These are phyloP conservation scores for Hoplodrina blanda DNA, from an alignment of 2,888 invertebrate genomes.

Conservation along the genomic window DNA sequence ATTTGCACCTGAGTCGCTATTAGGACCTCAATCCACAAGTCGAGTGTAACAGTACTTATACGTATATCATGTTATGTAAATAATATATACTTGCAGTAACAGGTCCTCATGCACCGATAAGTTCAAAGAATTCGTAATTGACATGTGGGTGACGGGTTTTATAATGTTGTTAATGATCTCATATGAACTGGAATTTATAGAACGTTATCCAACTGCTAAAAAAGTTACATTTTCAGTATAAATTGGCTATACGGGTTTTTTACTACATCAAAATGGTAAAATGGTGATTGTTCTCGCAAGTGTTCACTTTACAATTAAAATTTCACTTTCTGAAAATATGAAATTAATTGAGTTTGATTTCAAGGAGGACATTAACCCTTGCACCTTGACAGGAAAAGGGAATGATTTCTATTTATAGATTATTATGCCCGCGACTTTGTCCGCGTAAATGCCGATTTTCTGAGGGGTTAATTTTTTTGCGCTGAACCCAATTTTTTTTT, in stretches of 20 bases:
- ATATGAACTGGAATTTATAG: constrained; percentile 33
- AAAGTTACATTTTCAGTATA: constrained; percentile 2
- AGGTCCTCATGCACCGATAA: constrained; percentile 63
- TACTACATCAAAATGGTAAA: constrained; percentile 6
- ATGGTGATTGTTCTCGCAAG: constrained; percentile 11
- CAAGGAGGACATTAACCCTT: not conserved
- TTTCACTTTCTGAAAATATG: not conserved
- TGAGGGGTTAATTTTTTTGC: too few species aligned
- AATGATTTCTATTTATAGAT: constrained; percentile 1
- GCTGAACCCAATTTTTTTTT: too few species aligned
- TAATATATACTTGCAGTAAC: constrained; percentile 29
- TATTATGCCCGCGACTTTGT: too few species aligned
- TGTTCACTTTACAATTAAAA: not conserved
- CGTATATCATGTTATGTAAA: constrained; percentile 54
- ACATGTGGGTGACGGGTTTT: constrained; percentile 34
- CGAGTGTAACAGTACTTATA: constrained; percentile 37
- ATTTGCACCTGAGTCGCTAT: constrained; percentile 64
- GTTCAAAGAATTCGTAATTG: constrained; percentile 45
- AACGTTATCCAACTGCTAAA: constrained; percentile 26
- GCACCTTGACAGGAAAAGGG: constrained; percentile 22
- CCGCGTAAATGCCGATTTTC: too few species aligned
- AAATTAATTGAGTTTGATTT: constrained; percentile 10
- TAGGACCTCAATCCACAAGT: constrained; percentile 31
- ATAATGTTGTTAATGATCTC: constrained; percentile 37
- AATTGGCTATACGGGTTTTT: not conserved